Percentiles rank a stretch among this genome's conserved stretches.
These are phyloP conservation scores for Brachyrhaphis roseni DNA, from an alignment of 2,797 vertebrate genomes.

Conservation along the genomic window DNA sequence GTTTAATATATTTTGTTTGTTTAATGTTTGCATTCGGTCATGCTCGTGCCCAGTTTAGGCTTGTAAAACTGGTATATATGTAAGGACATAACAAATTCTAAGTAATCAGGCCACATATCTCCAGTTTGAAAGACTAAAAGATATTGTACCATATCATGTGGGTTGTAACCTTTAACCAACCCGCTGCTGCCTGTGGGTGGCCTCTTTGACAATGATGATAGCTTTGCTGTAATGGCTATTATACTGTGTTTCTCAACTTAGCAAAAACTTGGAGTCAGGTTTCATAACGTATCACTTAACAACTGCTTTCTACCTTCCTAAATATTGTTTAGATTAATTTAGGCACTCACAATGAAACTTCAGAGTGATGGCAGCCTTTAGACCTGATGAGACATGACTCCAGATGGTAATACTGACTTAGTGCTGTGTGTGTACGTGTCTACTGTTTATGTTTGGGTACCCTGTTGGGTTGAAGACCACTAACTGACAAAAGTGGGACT, in stretches of 20 bases:
- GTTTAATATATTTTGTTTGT: background rate
- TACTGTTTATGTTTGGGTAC: constrained; percentile 26
- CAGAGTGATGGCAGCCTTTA: constrained; percentile 59
- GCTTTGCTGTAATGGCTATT: constrained; percentile 62
- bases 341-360: constrained; percentile 41
- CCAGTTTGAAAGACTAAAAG: constrained; percentile 2
- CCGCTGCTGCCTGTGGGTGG: constrained; percentile 57
- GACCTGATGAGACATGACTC: constrained; percentile 55
- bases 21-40: background rate
- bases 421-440: constrained; percentile 12
- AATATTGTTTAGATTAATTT: constrained; percentile 65
- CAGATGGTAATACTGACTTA: constrained; percentile 23
- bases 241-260: constrained; percentile 50
- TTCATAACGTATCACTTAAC: constrained; percentile 59
- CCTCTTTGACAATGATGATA: constrained; percentile 53
- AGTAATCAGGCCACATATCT: background rate
- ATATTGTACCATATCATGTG: background rate
- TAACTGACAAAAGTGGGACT: constrained; percentile 37
- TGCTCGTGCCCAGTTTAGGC: background rate
- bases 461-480: constrained; percentile 34
- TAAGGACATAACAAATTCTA: background rate
- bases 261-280: constrained; percentile 37
- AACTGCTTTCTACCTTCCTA: constrained; percentile 62
- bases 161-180: constrained; percentile 8
- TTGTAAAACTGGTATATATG: background rate